These are phyloP conservation scores for Chelonoidis abingdonii DNA, from an alignment of 2,113 vertebrate species.

Conservation along the genomic window DNA sequence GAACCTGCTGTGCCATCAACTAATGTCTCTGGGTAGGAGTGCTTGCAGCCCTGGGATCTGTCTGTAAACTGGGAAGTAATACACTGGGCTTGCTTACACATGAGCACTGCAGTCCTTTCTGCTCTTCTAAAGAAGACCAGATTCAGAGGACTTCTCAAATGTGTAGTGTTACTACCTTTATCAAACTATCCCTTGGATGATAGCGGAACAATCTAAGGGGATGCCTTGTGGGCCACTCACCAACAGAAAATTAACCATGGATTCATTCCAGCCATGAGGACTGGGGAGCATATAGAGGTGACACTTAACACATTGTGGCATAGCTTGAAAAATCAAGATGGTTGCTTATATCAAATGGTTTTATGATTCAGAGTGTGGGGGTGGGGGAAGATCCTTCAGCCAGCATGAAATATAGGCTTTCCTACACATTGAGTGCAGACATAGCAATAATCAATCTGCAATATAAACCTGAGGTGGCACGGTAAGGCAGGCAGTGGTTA, in stretches of 20 bases:
- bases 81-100: neutral
- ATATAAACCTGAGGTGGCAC: neutral
- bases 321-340: neutral
- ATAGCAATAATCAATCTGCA: neutral
- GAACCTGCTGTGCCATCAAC: neutral
- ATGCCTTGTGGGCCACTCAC: neutral
- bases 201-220: neutral
- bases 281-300: neutral
- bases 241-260: rapidly evolving
- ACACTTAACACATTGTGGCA: neutral
- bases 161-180: neutral
- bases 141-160: neutral
- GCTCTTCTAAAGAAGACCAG: neutral
- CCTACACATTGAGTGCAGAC: neutral
- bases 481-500: neutral
- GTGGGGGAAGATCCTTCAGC: neutral
- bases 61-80: neutral
- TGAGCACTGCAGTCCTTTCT: neutral
- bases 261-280: neutral
- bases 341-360: neutral
- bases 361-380: neutral
- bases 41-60: neutral
- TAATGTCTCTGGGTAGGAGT: neutral
- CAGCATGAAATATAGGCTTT: neutral
- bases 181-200: neutral